phyloP scores from a whole-genome alignment of 2,888 invertebrate species.

The Polymixis flavicincta region DNA sequence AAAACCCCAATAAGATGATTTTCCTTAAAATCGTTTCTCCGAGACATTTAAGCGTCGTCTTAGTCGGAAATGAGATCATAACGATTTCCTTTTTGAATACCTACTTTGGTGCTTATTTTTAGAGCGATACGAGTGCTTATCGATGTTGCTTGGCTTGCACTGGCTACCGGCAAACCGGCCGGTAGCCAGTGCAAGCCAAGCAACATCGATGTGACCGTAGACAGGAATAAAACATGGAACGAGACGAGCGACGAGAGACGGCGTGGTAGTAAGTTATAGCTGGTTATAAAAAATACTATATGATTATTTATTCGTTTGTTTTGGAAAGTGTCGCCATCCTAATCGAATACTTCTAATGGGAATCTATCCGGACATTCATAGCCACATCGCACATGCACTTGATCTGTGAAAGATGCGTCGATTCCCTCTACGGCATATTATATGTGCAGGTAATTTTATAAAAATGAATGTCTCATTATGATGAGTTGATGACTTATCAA shows the following conservation, averaged over 20 bases:
- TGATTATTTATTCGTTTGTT: constrained; percentile 40
- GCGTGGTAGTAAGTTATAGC: too few relatives aligned
- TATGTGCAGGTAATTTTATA: constrained; percentile 82
- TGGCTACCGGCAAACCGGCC: constrained; percentile 85
- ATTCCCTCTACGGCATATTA: constrained; percentile 83
- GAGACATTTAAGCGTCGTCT: constrained; percentile 19
- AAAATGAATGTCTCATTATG: neutral
- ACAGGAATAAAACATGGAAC: constrained; percentile 78
- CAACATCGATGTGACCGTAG: constrained; percentile 79
- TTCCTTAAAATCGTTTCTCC: neutral
- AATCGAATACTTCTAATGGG: constrained; percentile 89
- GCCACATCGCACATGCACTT: constrained; percentile 84
- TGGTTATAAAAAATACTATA: too few relatives aligned
- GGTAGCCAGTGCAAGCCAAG: constrained; percentile 83
- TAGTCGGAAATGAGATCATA: constrained; percentile 41
- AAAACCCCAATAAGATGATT: constrained; percentile 12
- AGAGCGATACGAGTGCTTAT: constrained; percentile 86
- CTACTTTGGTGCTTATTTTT: constrained; percentile 51
- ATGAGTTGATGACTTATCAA: neutral
- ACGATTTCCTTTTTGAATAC: constrained; percentile 29
- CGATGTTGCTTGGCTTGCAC: constrained; percentile 82
- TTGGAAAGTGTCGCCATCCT: constrained; percentile 89
- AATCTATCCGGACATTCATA: constrained; percentile 82
- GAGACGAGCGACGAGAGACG: too few relatives aligned
- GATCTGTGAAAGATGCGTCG: constrained; percentile 87